A percentile compares a stretch with the other conserved stretches of the same genome.
Evolutionary conservation across 1,140 invertebrate genomes (phyloP).

Genomic region (Coelopa frigida): DNA sequence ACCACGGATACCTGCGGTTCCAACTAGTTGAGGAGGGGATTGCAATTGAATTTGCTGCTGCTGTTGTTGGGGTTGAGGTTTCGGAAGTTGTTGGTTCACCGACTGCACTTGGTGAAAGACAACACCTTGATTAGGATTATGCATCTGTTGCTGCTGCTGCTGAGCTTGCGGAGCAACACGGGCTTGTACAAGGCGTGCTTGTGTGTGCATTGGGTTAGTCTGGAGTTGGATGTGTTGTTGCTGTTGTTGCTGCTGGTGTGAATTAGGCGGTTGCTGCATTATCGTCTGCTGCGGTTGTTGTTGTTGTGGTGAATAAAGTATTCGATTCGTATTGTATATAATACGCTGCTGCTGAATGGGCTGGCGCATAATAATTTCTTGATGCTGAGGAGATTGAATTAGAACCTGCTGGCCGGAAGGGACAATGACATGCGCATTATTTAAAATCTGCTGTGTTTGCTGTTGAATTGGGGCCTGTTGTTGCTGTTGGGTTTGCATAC

Average conservation of each 20-base stretch:
- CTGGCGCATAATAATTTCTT: constrained; percentile 37
- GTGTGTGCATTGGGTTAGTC: constrained; percentile 5
- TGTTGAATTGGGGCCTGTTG: constrained; percentile 18
- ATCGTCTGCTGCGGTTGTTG: constrained; percentile 36
- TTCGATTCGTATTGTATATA: constrained; percentile 31
- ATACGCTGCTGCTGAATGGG: constrained; percentile 25
- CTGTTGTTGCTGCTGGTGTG: constrained; percentile 24
- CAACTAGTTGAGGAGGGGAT: constrained; percentile 19
- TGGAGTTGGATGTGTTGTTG: constrained; percentile 28
- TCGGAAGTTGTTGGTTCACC: constrained; percentile 17
- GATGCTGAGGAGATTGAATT: constrained; percentile 35
- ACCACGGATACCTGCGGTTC: constrained; percentile 7
- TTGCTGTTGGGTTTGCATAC: constrained; percentile 27
- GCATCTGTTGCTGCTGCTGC: constrained; percentile 10
- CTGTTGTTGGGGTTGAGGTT: constrained; percentile 25
- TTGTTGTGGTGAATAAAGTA: constrained; percentile 27
- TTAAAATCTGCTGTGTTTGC: constrained; percentile 33
- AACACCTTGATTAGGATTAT: constrained; percentile 13
- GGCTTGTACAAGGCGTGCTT: not conserved
- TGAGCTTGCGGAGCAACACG: constrained; percentile 8
- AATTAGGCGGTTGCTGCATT: constrained; percentile 28
- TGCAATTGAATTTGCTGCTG: constrained; percentile 34
- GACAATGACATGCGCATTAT: constrained; percentile 38
- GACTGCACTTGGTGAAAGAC: constrained; percentile 13
- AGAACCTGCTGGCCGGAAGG: constrained; percentile 31